These are phyloP conservation scores for Dreissena rostriformis DNA, from an alignment of 1,140 invertebrate species.

Conservation along the genomic window DNA sequence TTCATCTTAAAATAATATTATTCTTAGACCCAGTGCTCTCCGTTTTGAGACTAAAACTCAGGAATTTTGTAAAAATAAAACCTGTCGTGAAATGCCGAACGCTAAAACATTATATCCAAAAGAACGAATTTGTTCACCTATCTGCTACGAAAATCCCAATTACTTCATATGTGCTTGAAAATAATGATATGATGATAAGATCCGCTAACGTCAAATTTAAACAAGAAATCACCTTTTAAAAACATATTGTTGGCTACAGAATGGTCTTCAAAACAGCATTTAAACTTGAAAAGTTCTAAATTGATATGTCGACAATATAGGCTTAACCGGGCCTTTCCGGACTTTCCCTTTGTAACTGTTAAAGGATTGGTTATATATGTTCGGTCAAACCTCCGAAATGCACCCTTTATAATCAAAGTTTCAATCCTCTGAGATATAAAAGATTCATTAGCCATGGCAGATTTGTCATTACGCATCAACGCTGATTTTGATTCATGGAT, in stretches of 20 bases:
- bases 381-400: neutral
- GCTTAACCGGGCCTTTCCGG: constrained; percentile 1
- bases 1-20: too few species aligned
- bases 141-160: constrained; percentile 11
- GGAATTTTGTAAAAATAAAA: too few species aligned
- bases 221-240: constrained; percentile 16
- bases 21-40: too few species aligned
- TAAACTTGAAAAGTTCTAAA: constrained; percentile 14
- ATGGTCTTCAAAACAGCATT: constrained; percentile 39
- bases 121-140: neutral
- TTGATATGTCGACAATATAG: constrained; percentile 33
- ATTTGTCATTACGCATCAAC: constrained; percentile 8
- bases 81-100: constrained; percentile 1
- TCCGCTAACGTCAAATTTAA: constrained; percentile 27
- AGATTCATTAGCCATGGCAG: neutral
- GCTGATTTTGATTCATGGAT: constrained; percentile 2
- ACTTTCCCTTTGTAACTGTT: neutral
- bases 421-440: neutral
- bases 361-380: constrained; percentile 25
- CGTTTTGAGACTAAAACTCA: too few species aligned
- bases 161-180: constrained; percentile 10
- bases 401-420: neutral
- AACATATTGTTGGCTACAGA: constrained; percentile 22
- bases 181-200: constrained; percentile 33
- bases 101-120: constrained; percentile 2